A percentile compares a stretch with the other conserved stretches of the same genome.
Evolutionary conservation across 2,888 invertebrate species (phyloP).

Genomic region (Drosophila cognata): DNA sequence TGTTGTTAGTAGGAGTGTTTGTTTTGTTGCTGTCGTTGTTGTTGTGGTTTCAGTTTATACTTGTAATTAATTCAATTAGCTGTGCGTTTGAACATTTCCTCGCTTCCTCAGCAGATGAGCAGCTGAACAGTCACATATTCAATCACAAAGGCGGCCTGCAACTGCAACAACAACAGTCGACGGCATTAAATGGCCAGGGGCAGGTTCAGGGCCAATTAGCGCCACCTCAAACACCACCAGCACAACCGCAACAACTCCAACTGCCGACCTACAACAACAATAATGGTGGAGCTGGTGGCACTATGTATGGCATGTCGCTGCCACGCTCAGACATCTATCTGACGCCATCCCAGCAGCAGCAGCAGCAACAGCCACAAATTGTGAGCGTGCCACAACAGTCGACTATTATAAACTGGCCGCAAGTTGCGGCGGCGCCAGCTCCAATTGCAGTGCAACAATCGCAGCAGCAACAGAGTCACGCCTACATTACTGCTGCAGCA

Average conservation of each 20-base stretch:
- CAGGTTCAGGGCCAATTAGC: conserved; percentile 46
- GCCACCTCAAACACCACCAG: conserved; percentile 4
- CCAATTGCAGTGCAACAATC: conserved; percentile 48
- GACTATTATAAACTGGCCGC: conserved; percentile 71
- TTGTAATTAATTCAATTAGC: conserved; percentile 76
- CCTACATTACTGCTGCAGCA: conserved; percentile 48
- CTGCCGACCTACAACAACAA: conserved; percentile 56
- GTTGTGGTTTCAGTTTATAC: conserved; percentile 51
- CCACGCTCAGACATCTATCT: conserved; percentile 80
- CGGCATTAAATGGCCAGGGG: conserved; percentile 61
- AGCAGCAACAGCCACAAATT: conserved; percentile 39
- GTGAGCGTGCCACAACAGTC: conserved; percentile 51
- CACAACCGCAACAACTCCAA: conserved; percentile 37
- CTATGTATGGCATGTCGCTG: conserved; percentile 73
- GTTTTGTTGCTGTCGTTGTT: conserved; percentile 5
- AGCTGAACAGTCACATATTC: conserved; percentile 88
- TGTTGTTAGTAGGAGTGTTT: conserved; percentile 1
- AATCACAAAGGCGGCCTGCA: conserved; percentile 90
- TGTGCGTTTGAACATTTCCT: conserved; percentile 56
- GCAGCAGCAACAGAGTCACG: conserved; percentile 41
- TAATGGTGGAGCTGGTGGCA: conserved; percentile 18
- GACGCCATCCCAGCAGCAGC: conserved; percentile 56
- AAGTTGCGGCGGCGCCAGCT: conserved; percentile 36
- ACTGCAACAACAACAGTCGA: conserved; percentile 77
- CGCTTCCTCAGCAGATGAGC: conserved; percentile 81